phyloP scores from a whole-genome alignment of 2,113 vertebrate genomes.

The Pterophyllum scalare region DNA sequence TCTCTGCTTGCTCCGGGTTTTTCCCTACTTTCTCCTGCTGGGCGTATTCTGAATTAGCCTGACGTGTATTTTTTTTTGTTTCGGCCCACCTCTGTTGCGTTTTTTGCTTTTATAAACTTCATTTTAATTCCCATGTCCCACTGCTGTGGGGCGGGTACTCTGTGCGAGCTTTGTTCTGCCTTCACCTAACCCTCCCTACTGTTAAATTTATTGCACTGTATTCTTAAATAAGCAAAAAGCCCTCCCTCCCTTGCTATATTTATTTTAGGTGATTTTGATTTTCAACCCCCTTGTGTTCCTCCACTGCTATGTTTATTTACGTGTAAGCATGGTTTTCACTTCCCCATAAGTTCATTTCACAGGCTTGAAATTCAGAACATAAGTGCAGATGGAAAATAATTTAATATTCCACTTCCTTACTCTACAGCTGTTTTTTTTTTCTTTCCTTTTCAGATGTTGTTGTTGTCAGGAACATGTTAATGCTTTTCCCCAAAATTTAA shows the following conservation, averaged over 20 bases:
- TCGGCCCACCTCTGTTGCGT: neutral
- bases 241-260: constrained; percentile 3
- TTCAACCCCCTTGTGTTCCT: constrained; percentile 23
- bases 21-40: neutral
- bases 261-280: constrained; percentile 34
- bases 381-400: neutral
- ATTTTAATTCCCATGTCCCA: neutral
- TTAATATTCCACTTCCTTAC: neutral
- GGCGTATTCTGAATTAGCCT: neutral
- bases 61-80: neutral
- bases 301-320: constrained; percentile 30
- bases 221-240: constrained; percentile 41
- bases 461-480: neutral
- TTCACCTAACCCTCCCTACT: neutral
- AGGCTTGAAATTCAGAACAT: neutral
- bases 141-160: neutral
- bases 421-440: neutral
- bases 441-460: neutral
- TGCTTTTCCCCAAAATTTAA: neutral
- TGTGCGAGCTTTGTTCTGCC: neutral
- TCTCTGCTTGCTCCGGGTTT: neutral
- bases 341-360: neutral
- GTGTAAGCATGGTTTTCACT: neutral
- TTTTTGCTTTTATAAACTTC: neutral
- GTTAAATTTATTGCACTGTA: constrained; percentile 18